phyloP scores from a whole-genome alignment of 2,113 vertebrate genomes.

The Cercopithecus mona region DNA sequence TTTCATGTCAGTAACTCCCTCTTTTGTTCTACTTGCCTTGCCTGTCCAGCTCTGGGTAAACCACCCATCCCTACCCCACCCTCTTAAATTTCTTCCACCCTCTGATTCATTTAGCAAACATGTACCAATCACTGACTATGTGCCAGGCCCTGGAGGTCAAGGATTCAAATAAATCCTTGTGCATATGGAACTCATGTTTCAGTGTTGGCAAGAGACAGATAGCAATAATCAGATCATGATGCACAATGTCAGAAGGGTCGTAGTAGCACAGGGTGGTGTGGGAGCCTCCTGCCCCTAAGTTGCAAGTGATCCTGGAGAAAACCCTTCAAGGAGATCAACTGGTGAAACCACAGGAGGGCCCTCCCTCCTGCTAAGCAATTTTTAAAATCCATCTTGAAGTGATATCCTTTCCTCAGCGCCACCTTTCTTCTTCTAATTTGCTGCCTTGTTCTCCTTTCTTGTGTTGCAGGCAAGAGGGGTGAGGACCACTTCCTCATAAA shows the following conservation, averaged over 20 bases:
- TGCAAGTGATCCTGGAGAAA: slow-evolving; percentile 20
- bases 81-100: neutral
- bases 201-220: neutral
- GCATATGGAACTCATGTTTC: neutral
- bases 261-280: neutral
- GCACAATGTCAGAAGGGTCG: neutral
- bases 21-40: neutral
- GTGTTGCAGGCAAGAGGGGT: too few relatives aligned
- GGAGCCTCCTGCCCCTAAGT: neutral
- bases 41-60: neutral
- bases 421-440: neutral
- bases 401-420: neutral
- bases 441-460: neutral
- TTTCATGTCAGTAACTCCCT: slow-evolving; percentile 2
- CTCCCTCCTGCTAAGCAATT: neutral
- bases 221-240: neutral
- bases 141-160: slow-evolving; percentile 1
- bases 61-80: neutral
- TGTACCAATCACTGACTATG: neutral
- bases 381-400: neutral
- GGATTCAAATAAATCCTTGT: neutral
- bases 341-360: neutral
- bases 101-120: neutral
- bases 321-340: neutral
- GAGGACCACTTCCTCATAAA: neutral